Conservation (phyloP, 2,888 invertebrate species). For the Torymus auratus region DNA sequence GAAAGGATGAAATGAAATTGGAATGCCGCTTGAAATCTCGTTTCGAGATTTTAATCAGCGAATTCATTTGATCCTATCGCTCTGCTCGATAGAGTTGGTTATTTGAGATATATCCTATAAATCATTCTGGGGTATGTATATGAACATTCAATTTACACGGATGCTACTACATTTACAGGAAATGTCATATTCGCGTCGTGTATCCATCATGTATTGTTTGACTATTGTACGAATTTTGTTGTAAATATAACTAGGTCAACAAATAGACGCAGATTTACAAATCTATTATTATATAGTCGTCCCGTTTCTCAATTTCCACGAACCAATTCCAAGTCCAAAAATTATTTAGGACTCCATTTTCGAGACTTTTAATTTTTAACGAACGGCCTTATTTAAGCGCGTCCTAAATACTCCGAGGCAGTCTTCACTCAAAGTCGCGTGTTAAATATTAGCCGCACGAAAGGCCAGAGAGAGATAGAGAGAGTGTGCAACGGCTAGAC, state of each 20-base stretch:
- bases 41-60: slow-evolving; percentile 23
- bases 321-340: too few species aligned
- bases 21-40: background rate
- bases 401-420: slow-evolving; percentile 5
- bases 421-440: slow-evolving; percentile 8
- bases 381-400: background rate
- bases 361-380: too few species aligned
- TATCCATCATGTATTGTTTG: too few species aligned
- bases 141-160: too few species aligned
- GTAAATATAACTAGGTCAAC: background rate
- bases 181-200: too few species aligned
- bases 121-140: too few species aligned
- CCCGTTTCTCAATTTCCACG: too few species aligned
- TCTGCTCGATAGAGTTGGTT: slow-evolving; percentile 8
- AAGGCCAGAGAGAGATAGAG: background rate
- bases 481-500: background rate
- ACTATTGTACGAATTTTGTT: background rate
- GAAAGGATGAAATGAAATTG: slow-evolving; percentile 13
- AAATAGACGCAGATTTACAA: background rate
- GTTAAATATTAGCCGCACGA: slow-evolving; percentile 34
- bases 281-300: too few species aligned
- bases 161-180: too few species aligned
- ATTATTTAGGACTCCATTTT: too few species aligned
- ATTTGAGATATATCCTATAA: too few species aligned
- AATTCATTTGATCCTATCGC: slow-evolving; percentile 26